A percentile compares a stretch with the other conserved stretches of the same genome.
Conservation (phyloP, 2,888 invertebrate species). For the Pammene fasciana region DNA sequence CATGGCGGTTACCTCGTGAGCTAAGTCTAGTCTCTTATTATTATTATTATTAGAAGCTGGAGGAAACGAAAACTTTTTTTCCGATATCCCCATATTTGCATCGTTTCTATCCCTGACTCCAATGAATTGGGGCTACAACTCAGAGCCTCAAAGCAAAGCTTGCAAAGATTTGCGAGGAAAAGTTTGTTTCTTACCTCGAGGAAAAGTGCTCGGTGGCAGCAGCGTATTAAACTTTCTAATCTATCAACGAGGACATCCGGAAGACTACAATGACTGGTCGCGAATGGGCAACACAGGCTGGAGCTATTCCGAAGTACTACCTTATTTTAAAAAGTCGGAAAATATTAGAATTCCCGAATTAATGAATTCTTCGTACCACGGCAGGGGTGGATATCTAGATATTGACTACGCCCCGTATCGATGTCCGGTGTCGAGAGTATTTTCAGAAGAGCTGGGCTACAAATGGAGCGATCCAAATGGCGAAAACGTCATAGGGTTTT, state of each 20-base stretch:
- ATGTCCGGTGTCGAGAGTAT: conserved; percentile 84
- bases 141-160: conserved; percentile 82
- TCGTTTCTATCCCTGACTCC: conserved; percentile 83
- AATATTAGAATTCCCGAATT: conserved; percentile 84
- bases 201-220: conserved; percentile 88
- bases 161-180: conserved; percentile 78
- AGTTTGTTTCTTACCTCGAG: conserved; percentile 86
- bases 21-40: too few species aligned
- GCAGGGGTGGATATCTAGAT: conserved; percentile 86
- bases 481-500: conserved; percentile 85
- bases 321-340: conserved; percentile 92
- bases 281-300: conserved; percentile 90
- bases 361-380: conserved; percentile 86
- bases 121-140: conserved; percentile 89
- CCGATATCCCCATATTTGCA: conserved; percentile 90
- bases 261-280: conserved; percentile 93
- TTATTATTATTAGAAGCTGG: conserved; percentile 92
- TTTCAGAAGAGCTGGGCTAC: conserved; percentile 87
- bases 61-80: conserved; percentile 89
- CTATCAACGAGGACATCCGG: conserved; percentile 90
- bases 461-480: conserved; percentile 88
- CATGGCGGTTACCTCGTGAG: too few species aligned
- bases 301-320: conserved; percentile 88
- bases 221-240: conserved; percentile 91
- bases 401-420: conserved; percentile 86